These are phyloP conservation scores for Trinectes maculatus DNA, from an alignment of 2,113 vertebrate species.

Conservation along the genomic window DNA sequence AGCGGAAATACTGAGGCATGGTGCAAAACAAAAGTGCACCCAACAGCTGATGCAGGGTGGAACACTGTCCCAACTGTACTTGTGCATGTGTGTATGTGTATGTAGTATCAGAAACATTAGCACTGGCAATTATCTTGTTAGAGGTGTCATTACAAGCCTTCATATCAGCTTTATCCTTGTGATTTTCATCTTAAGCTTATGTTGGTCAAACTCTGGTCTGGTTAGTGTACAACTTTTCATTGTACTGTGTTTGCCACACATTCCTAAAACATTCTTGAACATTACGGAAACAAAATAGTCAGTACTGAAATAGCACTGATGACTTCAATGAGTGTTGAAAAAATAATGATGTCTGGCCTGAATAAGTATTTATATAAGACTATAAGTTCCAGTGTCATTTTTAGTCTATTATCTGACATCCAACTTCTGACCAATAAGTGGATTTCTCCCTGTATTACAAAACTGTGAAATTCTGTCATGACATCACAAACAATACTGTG, in stretches of 20 bases:
- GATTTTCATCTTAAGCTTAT: constrained; percentile 7
- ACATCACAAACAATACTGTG: background rate
- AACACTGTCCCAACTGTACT: constrained; percentile 7
- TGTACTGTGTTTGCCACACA: background rate
- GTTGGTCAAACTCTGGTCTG: constrained; percentile 5
- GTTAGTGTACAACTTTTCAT: constrained; percentile 6
- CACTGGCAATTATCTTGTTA: constrained; percentile 6
- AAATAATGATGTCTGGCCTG: background rate
- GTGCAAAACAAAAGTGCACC: constrained; percentile 23
- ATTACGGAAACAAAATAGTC: background rate
- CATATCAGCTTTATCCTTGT: background rate
- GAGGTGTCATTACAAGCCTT: background rate
- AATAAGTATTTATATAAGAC: background rate
- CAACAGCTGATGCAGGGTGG: constrained; percentile 14
- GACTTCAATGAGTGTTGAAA: background rate
- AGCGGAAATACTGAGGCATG: constrained; percentile 3
- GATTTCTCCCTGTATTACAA: background rate
- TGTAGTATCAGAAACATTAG: background rate
- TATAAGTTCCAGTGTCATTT: background rate
- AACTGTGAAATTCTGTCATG: too few relatives aligned
- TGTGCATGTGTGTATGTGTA: background rate
- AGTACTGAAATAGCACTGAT: background rate
- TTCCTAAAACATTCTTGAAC: constrained; percentile 23
- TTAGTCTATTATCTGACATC: background rate
- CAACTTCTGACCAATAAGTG: background rate